Evolutionary conservation across 2,888 invertebrate species (phyloP).

Genomic region (Luperina nickerlii): DNA sequence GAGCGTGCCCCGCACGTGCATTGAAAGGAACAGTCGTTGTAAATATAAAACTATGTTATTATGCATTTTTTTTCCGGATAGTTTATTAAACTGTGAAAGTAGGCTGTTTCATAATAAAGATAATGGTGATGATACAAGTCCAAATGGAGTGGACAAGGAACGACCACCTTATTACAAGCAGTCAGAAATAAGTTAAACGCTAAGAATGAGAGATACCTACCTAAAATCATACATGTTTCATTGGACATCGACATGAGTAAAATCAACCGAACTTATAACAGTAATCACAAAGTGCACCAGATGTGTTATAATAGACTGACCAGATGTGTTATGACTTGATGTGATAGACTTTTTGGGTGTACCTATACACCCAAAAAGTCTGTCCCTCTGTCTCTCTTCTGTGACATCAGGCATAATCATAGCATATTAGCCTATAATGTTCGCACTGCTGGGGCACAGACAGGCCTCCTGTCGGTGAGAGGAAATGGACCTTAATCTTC

Average conservation of each 20-base stretch:
- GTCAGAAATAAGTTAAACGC: not conserved
- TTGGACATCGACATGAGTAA: not conserved
- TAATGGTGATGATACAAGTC: not conserved
- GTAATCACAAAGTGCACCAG: not conserved
- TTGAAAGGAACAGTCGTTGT: slow-evolving; percentile 32
- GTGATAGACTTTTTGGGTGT: no score
- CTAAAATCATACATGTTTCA: not conserved
- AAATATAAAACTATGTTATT: slow-evolving; percentile 9
- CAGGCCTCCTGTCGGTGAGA: not conserved
- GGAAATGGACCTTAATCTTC: no score
- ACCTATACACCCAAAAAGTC: not conserved
- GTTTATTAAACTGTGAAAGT: not conserved
- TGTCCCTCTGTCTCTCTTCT: not conserved
- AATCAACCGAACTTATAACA: not conserved
- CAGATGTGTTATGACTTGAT: no score
- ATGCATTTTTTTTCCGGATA: not conserved
- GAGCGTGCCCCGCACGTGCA: slow-evolving; percentile 68
- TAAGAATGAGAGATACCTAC: not conserved
- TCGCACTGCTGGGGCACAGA: not conserved
- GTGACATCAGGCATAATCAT: no score
- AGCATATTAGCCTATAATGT: not conserved
- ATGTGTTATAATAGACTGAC: not conserved
- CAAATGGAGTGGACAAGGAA: not conserved
- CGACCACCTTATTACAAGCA: not conserved
- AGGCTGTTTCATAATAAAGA: not conserved